Evolutionary conservation across 1,140 invertebrate genomes (phyloP), one percentile per base, ranked within the genome.

Genomic region (Drosophila tristis): DNA sequence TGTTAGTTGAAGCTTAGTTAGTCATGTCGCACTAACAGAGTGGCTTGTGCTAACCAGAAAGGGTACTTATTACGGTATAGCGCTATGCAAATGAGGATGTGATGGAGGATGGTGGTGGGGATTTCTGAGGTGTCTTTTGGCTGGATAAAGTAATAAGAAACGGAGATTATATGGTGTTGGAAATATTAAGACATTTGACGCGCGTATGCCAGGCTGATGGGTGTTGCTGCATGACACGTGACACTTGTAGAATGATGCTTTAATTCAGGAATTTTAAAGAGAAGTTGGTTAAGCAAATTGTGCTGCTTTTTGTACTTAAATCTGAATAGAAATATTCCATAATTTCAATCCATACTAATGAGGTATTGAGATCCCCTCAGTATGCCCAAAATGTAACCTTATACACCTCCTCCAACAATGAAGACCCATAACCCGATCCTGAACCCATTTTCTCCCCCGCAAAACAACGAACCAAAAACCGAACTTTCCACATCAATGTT

Each of bases 21-120:
- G 66, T 65, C 26, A 66, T 54, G 25, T 13, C 47, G 43, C 45
- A 67, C 73, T 62, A 67, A 82, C 57, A 39, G 53, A 82, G 79
- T 78, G 82, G 67, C 77, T 39, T 77, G 74, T 62, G 64, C 49
- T 57, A 29, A 8, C 35, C 25, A 25, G n/a, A 48, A 25, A 7
- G 23, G 51, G 51, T 42, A 4, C 35, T 39, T 39, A 54, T 53
- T 15, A 25, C 16, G 26, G 9, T 6, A 45, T 42, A 13, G 13
- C 35, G 13, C 35, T 58, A 49, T 65, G 44, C 54, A 58, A 58
- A 49, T 49, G 4, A 45, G 16, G 13, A 16, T 43, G 39, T 47
- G 48, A 31, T 39, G 26, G 8, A 20, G 23, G 23, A 4, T 29
- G 16, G 48, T 42, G 16, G 15, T 67, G 42, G 29, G 5, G 45